Base-by-base conservation (phyloP, 2,888 invertebrate genomes). In the Chrysolina haemoptera region DNA sequence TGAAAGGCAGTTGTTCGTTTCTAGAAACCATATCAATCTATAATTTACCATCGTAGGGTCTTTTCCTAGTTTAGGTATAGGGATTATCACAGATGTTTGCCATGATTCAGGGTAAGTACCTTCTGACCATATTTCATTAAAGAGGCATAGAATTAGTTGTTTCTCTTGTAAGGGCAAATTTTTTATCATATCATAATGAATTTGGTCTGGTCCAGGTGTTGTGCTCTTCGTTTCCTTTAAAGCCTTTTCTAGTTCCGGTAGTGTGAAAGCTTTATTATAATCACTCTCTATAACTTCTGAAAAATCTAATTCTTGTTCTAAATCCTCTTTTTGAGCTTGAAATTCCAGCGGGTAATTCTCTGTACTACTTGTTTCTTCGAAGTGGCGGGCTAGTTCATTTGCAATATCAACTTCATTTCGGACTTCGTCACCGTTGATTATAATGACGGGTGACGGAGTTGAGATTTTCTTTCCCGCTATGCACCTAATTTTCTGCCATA, bases 91-190 rank as follows among this genome's bases (percentile, higher is more conserved):
- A 10, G 68, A 67, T 27, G 41, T 46, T 50, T 72, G 62, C 73
- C 66, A 75, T 22, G 16, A 55, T 16, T 20, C 8, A 48, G 69
- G 65, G 41, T 67, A 71, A 11, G 12, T 27, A 22, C 55, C 43
- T 71, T 63, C 63, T 14, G 11, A 46, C 53, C 72, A 76, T 18
- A 76, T 63, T 46, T 41, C 43, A 16, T 76, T 73, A 10, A 67
- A 76, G 14, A 71, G 16, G 1, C 59, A 11, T 20, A 75, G 22
- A 9, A 71, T 14, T 41, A 12, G 9, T 22, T 22, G 48, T 74
- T 74, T 70, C 4, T 53, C 18, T 43, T 67, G 46, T 40, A 20
- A 9, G 0, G 64, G 53, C 2, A 68, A 18, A 3, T 70, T 59
- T 35, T 62, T 55, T 16, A 74, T 48, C 55, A 74, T 53, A 35